Percentiles rank a stretch among this genome's conserved stretches.
Conservation (phyloP, 2,113 vertebrate species). For the Gadus macrocephalus region DNA sequence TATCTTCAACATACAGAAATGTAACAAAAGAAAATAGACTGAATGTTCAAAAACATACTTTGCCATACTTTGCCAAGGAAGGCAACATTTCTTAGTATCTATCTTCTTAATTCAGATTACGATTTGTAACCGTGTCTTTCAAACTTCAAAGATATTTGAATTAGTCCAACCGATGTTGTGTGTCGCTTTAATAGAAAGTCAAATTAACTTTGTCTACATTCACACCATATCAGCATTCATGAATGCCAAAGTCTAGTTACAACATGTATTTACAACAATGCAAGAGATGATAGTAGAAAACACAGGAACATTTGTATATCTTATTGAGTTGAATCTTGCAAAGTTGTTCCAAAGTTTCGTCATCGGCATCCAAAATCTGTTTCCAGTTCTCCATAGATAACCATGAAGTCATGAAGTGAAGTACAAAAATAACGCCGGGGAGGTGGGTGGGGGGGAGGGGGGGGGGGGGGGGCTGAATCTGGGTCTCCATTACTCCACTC, state of each 20-base stretch:
- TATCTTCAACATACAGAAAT: slow-evolving; percentile 38
- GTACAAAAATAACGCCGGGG: slow-evolving; percentile 46
- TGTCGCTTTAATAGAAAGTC: slow-evolving; percentile 20
- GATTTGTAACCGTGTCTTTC: slow-evolving; percentile 37
- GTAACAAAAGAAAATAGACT: slow-evolving; percentile 5
- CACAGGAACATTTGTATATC: slow-evolving; percentile 36
- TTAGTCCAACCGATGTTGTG: slow-evolving; percentile 7
- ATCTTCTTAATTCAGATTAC: slow-evolving; percentile 15
- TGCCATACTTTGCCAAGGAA: background rate
- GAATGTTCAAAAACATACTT: slow-evolving; percentile 18
- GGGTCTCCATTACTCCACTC: slow-evolving; percentile 66
- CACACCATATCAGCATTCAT: slow-evolving; percentile 46
- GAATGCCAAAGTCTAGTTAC: slow-evolving; percentile 41
- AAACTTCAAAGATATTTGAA: slow-evolving; percentile 1
- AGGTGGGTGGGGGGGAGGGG: background rate
- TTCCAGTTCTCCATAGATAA: slow-evolving; percentile 39
- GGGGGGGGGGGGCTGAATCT: background rate
- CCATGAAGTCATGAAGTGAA: slow-evolving; percentile 39
- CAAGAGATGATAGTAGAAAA: slow-evolving; percentile 60
- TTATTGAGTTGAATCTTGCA: slow-evolving; percentile 54
- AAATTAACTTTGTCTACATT: slow-evolving; percentile 44
- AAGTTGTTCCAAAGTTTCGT: slow-evolving; percentile 47
- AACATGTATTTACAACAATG: slow-evolving; percentile 68
- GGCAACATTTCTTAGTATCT: too few species aligned
- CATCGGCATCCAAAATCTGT: slow-evolving; percentile 25